These are phyloP conservation scores for Syndactyla subalaris DNA, from an alignment of 2,797 vertebrate genomes.

Conservation along the genomic window DNA sequence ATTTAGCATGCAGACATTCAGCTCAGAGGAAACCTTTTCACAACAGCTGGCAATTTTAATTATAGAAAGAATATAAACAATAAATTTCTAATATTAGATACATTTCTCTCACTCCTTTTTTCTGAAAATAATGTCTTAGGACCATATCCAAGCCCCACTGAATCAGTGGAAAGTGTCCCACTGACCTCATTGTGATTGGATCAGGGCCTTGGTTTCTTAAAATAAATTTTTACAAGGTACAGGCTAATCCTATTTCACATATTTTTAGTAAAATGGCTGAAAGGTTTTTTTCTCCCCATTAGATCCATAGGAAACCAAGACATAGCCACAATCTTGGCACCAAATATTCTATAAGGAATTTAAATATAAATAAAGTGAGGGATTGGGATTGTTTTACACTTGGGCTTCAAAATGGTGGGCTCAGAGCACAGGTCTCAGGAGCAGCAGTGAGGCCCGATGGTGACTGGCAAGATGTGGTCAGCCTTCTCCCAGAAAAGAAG, in stretches of 20 bases:
- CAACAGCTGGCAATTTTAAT: constrained; percentile 44
- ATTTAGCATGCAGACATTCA: neutral
- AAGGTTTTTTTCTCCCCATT: neutral
- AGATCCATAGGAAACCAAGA: constrained; percentile 16
- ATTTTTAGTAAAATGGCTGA: constrained; percentile 44
- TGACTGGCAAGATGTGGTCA: neutral
- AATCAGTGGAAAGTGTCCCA: constrained; percentile 63
- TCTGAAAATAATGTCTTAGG: constrained; percentile 68
- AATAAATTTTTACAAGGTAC: constrained; percentile 65
- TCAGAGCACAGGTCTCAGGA: neutral
- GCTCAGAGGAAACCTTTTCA: constrained; percentile 47
- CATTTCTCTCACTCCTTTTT: constrained; percentile 58
- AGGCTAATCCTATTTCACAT: constrained; percentile 50
- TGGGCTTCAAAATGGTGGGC: neutral
- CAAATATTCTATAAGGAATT: neutral
- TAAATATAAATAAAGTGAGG: neutral
- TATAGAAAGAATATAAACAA: constrained; percentile 64
- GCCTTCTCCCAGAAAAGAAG: neutral
- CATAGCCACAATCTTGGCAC: constrained; percentile 18
- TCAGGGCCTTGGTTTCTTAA: constrained; percentile 45
- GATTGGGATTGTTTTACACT: neutral
- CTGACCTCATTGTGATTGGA: constrained; percentile 71
- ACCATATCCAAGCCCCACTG: constrained; percentile 57
- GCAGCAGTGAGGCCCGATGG: neutral
- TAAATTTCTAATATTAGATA: constrained; percentile 67